Conservation (phyloP, 2,113 vertebrate genomes). For the Podocnemis expansa region DNA sequence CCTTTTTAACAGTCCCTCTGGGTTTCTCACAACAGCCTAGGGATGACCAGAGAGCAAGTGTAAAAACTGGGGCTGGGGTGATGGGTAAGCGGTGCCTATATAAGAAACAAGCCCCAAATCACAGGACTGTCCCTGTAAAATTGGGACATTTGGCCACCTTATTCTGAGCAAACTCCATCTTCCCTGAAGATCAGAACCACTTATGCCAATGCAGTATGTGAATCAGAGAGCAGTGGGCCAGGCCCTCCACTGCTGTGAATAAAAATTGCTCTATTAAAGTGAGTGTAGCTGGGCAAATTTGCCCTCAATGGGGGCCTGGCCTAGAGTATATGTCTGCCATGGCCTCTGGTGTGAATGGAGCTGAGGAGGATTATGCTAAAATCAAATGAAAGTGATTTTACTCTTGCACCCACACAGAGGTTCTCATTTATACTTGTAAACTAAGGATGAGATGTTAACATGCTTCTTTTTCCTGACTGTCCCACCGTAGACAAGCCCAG, state of each 20-base stretch:
- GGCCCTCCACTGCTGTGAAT: not conserved
- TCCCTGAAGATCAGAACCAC: not conserved
- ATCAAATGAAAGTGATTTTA: not conserved
- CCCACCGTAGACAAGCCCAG: not conserved
- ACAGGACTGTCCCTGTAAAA: too few relatives aligned
- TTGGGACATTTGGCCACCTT: too few relatives aligned
- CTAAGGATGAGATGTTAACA: not conserved
- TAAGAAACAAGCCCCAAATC: too few relatives aligned
- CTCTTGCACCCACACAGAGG: not conserved
- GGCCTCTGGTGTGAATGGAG: not conserved
- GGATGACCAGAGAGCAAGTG: too few relatives aligned
- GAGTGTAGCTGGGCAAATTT: fast-evolving
- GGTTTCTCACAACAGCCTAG: not conserved
- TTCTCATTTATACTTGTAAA: conserved; percentile 26
- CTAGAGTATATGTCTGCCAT: not conserved
- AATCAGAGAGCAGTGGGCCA: not conserved
- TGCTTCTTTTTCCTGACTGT: not conserved
- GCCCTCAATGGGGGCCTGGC: not conserved
- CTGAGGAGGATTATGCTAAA: not conserved
- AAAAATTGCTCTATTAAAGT: not conserved
- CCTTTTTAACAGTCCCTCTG: not conserved
- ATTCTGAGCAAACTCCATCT: not conserved
- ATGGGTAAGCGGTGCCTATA: too few relatives aligned
- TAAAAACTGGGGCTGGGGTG: too few relatives aligned
- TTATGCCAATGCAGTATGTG: fast-evolving